Percentiles rank a stretch among this genome's conserved stretches.
Conservation (phyloP, 2,797 vertebrate species). For the Enteromius unitaeniatus region DNA sequence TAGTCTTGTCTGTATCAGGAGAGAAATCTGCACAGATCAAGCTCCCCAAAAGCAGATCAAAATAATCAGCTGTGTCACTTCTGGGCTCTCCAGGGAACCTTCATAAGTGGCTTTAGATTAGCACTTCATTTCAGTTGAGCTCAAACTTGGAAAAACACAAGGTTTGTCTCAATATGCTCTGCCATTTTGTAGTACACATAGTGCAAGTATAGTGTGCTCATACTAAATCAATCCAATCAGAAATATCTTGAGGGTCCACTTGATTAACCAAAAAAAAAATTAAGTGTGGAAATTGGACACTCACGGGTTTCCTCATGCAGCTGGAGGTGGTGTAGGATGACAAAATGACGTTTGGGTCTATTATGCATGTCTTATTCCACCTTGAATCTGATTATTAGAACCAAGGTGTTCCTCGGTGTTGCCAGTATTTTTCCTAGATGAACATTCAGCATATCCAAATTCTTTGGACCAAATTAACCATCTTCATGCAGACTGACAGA, state of each 20-base stretch:
- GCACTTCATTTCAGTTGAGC: not conserved
- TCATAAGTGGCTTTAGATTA: not conserved
- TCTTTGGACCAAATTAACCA: not conserved
- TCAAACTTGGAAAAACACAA: not conserved
- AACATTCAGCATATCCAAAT: not conserved
- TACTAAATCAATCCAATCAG: not conserved
- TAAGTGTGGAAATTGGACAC: not conserved
- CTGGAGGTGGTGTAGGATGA: not conserved
- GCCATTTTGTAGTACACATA: not conserved
- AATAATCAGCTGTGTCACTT: not conserved
- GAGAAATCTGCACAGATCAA: not conserved
- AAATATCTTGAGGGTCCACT: not conserved
- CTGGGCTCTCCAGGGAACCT: not conserved
- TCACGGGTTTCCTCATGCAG: not conserved
- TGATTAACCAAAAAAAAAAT: no score
- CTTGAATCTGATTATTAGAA: not conserved
- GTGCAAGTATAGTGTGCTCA: not conserved
- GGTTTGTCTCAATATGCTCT: not conserved
- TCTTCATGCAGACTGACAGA: conserved; percentile 2
- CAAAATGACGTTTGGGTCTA: not conserved
- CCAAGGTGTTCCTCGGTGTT: not conserved
- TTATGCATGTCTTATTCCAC: not conserved
- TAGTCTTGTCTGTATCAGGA: not conserved
- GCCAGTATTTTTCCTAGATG: not conserved
- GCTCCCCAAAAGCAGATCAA: not conserved